Conservation (phyloP, 2,113 vertebrate species). For the Sinocyclocheilus anshuiensis region DNA sequence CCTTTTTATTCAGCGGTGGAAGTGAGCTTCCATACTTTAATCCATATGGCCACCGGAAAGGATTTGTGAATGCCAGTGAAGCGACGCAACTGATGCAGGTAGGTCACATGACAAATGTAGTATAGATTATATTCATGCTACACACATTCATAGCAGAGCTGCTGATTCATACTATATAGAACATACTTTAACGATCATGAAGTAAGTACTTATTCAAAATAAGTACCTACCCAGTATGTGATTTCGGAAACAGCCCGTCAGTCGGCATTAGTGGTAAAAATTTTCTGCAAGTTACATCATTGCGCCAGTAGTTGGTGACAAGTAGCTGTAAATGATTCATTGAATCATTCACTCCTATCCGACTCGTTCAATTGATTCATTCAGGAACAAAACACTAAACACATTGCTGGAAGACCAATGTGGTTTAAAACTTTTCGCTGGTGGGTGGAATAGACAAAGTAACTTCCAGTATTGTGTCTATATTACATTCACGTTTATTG, state of each 20-base stretch:
- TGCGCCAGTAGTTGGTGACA: background rate
- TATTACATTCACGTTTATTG: no score
- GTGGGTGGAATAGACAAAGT: no score
- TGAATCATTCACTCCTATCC: background rate
- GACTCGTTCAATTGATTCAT: background rate
- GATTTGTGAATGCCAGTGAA: background rate
- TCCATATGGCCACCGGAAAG: no score
- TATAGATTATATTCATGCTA: background rate
- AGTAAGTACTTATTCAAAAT: background rate
- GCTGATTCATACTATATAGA: background rate
- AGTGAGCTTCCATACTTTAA: no score
- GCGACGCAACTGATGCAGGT: background rate
- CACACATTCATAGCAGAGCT: background rate
- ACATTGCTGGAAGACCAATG: background rate
- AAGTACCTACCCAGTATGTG: background rate
- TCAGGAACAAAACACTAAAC: background rate
- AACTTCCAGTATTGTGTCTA: no score
- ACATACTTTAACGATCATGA: background rate
- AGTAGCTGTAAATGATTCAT: background rate
- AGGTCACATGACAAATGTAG: background rate
- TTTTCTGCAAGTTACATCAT: background rate
- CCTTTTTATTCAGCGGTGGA: no score
- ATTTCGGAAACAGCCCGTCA: background rate
- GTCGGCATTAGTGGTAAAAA: background rate
- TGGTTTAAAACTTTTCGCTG: no score